phyloP scores from a whole-genome alignment of 2,113 vertebrate species.

The Podarcis muralis region DNA sequence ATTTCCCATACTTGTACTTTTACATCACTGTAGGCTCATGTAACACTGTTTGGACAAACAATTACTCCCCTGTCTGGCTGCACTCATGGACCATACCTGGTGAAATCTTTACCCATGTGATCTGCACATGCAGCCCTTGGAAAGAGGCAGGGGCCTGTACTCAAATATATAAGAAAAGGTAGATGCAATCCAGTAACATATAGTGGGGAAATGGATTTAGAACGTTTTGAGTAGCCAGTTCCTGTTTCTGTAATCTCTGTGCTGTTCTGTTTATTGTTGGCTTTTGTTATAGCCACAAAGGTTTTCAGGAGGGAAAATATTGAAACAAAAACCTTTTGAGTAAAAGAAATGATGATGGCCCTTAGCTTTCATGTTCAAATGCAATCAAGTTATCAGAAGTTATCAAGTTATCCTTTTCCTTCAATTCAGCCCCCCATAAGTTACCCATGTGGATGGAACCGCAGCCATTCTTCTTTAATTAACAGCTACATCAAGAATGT shows the following conservation, averaged over 20 bases:
- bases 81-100: background rate
- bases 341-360: background rate
- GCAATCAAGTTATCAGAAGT: constrained; percentile 25
- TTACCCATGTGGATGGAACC: constrained; percentile 45
- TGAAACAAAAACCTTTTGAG: background rate
- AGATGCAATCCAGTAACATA: too few species aligned
- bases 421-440: constrained; percentile 29
- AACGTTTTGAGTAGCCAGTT: too few species aligned
- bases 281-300: too few species aligned
- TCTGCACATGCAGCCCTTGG: background rate
- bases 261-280: too few species aligned
- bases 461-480: constrained; percentile 64
- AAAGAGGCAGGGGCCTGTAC: background rate
- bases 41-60: background rate
- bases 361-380: constrained; percentile 20
- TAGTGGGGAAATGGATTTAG: too few species aligned
- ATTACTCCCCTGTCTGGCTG: background rate
- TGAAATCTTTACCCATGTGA: background rate
- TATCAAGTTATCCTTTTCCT: constrained; percentile 21
- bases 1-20: background rate
- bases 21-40: background rate
- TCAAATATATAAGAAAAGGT: background rate
- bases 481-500: constrained; percentile 64
- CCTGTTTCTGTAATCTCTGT: too few species aligned
- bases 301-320: too few species aligned